phyloP scores from a whole-genome alignment of 2,888 invertebrate species.

The Callosobruchus maculatus region DNA sequence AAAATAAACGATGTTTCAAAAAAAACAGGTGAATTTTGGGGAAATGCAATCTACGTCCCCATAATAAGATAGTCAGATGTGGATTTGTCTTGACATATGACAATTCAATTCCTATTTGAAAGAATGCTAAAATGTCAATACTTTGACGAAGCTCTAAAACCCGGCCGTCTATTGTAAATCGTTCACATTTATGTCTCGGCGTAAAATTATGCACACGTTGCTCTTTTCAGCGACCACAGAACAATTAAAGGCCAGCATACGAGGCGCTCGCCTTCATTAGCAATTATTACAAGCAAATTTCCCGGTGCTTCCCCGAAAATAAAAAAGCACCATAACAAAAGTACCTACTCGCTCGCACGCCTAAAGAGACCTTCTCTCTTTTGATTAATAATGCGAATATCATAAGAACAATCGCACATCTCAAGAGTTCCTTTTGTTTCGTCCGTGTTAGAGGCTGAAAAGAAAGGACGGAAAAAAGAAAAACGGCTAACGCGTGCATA shows the following conservation, averaged over 20 bases:
- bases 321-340: background rate
- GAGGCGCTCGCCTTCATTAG: background rate
- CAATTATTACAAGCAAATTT: background rate
- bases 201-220: background rate
- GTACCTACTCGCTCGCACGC: conserved; percentile 2
- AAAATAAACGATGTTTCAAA: too few species aligned
- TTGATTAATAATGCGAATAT: conserved; percentile 21
- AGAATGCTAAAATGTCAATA: background rate
- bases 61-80: too few species aligned
- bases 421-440: conserved; percentile 19
- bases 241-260: background rate
- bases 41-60: too few species aligned
- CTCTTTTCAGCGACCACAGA: background rate
- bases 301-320: background rate
- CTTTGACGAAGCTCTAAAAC: background rate
- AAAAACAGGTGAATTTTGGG: too few species aligned
- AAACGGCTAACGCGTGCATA: conserved; percentile 29
- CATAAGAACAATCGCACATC: conserved; percentile 25
- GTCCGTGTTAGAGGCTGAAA: conserved; percentile 16
- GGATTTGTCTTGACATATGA: background rate
- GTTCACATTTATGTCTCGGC: background rate
- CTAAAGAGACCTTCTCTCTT: conserved; percentile 9
- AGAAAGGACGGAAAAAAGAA: conserved; percentile 11
- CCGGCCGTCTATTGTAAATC: background rate
- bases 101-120: background rate